Conservation (phyloP, 2,888 invertebrate genomes). For the Hyles lineata region DNA sequence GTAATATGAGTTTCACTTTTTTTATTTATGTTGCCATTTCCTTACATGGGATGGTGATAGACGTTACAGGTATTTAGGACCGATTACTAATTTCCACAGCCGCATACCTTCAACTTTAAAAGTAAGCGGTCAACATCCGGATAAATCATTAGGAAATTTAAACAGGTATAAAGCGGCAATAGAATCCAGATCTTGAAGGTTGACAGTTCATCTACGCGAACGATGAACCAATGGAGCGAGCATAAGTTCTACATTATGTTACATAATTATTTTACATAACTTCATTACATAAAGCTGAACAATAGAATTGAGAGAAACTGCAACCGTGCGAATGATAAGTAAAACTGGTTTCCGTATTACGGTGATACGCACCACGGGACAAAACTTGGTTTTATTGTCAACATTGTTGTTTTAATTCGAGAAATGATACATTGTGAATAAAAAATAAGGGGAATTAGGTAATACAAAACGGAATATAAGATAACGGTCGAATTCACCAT, state of each 20-base stretch:
- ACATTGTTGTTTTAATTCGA: background rate
- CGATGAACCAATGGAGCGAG: background rate
- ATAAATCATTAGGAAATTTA: too few relatives aligned
- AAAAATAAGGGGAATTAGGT: too few relatives aligned
- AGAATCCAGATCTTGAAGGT: background rate
- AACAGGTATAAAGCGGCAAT: background rate
- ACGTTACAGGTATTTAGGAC: too few relatives aligned
- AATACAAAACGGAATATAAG: too few relatives aligned
- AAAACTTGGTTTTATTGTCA: background rate
- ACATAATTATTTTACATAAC: constrained; percentile 7
- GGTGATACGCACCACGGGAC: background rate
- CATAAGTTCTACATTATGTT: background rate
- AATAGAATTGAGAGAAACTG: constrained; percentile 24
- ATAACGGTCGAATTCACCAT: too few relatives aligned
- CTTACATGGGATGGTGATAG: too few relatives aligned
- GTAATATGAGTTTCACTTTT: too few relatives aligned
- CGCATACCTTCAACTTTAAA: too few relatives aligned
- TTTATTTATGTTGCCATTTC: too few relatives aligned
- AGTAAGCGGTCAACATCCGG: too few relatives aligned
- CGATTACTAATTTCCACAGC: too few relatives aligned
- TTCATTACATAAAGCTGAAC: constrained; percentile 17
- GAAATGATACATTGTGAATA: too few relatives aligned
- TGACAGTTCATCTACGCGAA: background rate
- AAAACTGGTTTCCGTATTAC: background rate
- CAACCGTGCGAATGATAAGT: constrained; percentile 10